phyloP scores from a whole-genome alignment of 1,140 invertebrate genomes.

The Trachymyrmex septentrionalis region DNA sequence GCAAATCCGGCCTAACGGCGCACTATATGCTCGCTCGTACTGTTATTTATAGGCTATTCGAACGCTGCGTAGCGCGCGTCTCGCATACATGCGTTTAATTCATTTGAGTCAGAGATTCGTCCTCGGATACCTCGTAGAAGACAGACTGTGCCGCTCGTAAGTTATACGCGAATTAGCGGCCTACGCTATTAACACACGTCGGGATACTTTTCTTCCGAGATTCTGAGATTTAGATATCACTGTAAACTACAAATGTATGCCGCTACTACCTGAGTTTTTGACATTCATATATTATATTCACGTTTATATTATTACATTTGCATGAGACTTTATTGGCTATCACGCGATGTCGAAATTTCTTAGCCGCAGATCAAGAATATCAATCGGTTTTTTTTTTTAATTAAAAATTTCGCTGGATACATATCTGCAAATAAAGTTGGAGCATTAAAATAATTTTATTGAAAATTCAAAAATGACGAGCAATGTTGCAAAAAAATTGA shows the following conservation, averaged over 20 bases:
- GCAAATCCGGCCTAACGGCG: slow-evolving; percentile 77
- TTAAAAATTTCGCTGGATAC: too few relatives aligned
- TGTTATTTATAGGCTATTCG: slow-evolving; percentile 80
- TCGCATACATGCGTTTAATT: slow-evolving; percentile 76
- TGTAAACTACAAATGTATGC: not conserved
- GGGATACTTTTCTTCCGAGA: not conserved
- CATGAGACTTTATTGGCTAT: not conserved
- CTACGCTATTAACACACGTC: slow-evolving; percentile 22
- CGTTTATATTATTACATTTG: slow-evolving; percentile 3
- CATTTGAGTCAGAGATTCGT: slow-evolving; percentile 67
- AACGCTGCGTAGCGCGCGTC: slow-evolving; percentile 71
- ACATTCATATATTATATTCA: not conserved
- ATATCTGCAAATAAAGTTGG: too few relatives aligned
- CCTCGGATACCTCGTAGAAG: slow-evolving; percentile 49
- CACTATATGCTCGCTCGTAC: slow-evolving; percentile 60
- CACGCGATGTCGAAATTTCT: not conserved
- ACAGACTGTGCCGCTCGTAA: slow-evolving; percentile 32
- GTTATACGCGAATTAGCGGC: slow-evolving; percentile 65
- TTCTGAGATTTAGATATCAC: slow-evolving; percentile 4
- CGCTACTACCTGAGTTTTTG: not conserved
- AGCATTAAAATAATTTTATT: too few relatives aligned
- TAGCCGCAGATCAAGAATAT: not conserved
- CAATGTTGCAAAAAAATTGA: too few relatives aligned
- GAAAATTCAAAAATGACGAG: too few relatives aligned
- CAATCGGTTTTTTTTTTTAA: too few relatives aligned